Evolutionary conservation across 2,888 invertebrate genomes (phyloP), one percentile per base, ranked within the genome.

Genomic region (Tyria jacobaeae): DNA sequence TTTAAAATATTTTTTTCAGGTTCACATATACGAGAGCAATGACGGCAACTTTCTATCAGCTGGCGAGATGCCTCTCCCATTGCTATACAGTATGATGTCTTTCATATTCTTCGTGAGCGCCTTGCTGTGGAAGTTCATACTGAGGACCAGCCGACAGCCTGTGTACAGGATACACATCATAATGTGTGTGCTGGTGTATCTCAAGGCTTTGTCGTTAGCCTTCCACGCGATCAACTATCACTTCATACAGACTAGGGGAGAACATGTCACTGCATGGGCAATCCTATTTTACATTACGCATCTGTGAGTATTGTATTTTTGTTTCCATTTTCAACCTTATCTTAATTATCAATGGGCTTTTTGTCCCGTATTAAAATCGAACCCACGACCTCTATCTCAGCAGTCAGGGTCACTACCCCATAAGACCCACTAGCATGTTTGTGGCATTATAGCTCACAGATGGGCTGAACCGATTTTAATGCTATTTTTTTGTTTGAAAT

Each of bases 231-330:
- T 98, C 57, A 98, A 98, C 86, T 98, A 97, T 83, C 98, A 99
- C 86, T 99, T 98, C 84, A 99, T 99, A 82, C 97, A 98, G 89
- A 96, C 96, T 17, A 95, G 97, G 71, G 99, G 99, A 0, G 97
- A 98, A 75, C 99, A 99, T 84, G 97, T 99, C 5, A 98, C 99
- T 27, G 97, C 99, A 0, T 99, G 99, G 99, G 99, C 99, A 0
- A 98, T 99, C 76, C 92, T 99, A 2, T 99, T 97, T 88, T 99
- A 99, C 83, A 97, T 99, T 57, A 98, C 99, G n/a, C 99, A 99
- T 94, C 94, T 99, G 96, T 97, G 91, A 96, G 97, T 95, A 83
- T 71, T 54, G 17, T 10, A 57, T 60, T 70, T 48, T 60, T 55
- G 47, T 58, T 2, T 58, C 10, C n/a, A 3, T 51, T 51, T 12